Base-by-base conservation (phyloP, 2,888 invertebrate genomes). In the Teleiodes luculella region DNA sequence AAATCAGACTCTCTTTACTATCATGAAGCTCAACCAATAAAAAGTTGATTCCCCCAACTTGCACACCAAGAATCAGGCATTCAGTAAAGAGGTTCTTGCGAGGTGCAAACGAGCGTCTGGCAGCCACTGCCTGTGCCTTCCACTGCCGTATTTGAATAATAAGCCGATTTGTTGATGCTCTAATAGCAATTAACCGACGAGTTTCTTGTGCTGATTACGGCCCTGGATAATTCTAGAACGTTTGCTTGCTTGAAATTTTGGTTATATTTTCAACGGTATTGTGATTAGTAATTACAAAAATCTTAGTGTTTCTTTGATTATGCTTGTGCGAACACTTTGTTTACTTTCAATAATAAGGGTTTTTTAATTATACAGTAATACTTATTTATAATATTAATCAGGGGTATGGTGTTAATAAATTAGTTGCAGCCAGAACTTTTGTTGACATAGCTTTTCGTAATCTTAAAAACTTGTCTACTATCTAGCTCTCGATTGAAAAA, bases 81-180 rank as follows among this genome's bases (percentile, higher is more conserved):
- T 57, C 58, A 54, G 55, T 53, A 47, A 43, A 43, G 43, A 46
- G 56, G 48, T 57, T 58, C 57, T 60, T 60, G 53, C 45, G 43
- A 56, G 59, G 56, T 57, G 57, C 59, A 58, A 57, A 57, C 57
- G 56, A 56, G 55, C 56, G 52, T 54, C 62, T 62, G 62, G 58
- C 43, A 31, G 52, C 46, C 56, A 61, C 57, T 57, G 57, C 61
- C 55, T 28, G 69, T 70, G 68, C 20, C 20, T 20, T 20, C 16
- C 10, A 33, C 11, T 41, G 28, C 24, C 24, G 8, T 28, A 43
- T 43, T 43, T 43, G 43, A 43, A 43, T 43, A 43, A 69, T 68
- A 57, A 59, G 54, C 53, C 62, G 56, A 67, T 65, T 57, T 63
- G 62, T 62, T 43, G 13, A 11, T 33, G 10, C 33, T 33, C 5